Evolutionary conservation across 2,113 vertebrate species (phyloP), one percentile per base, ranked within the genome.

Genomic region (Deroptyus accipitrinus): DNA sequence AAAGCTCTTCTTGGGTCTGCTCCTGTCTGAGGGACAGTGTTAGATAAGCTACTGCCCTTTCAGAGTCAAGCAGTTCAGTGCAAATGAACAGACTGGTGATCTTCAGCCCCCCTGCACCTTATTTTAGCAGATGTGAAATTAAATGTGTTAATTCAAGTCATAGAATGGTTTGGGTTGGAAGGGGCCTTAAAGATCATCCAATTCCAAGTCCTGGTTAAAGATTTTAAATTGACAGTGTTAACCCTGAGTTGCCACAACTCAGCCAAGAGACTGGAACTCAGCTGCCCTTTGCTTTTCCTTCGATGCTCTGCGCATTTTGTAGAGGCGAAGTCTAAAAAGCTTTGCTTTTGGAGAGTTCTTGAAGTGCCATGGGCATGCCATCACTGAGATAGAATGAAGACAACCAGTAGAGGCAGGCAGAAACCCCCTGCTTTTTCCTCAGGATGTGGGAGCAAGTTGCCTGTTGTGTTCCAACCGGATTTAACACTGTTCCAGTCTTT

Each of bases 1-100:
- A 74, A 80, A 79, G 66, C 83, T 84, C 81, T 68, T 92, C 57
- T 69, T 55, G 35, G 76, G 37, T 35, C 81, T 86, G 74, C 70
- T 89, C 46, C 51, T 54, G 6, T 70, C 42, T 75, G 8, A 83
- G 81, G 76, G 77, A 62, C 88, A 64, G 2, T 16, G 14, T 77
- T 28, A 75, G 64, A 35, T 49, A 52, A 80, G 83, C 15, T 52
- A 41, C 41, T 62, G 54, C 54, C 24, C 13, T 68, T 46, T 24
- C 64, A 74, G 46, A 74, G 61, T 42, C 68, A 61, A 72, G 68
- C 73, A 55, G 51, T 46, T 76, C 66, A 68, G 83, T 89, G 86
- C 83, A 84, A 72, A 64, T 23, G 42, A 86, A 35, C 14, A 24
- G 63, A 54, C 31, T 42, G 64, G n/a, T 81, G 83, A 86, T 46